Evolutionary conservation across 2,113 vertebrate species (phyloP), one percentile per base, ranked within the genome.

Genomic region (Terrapene triunguis): DNA sequence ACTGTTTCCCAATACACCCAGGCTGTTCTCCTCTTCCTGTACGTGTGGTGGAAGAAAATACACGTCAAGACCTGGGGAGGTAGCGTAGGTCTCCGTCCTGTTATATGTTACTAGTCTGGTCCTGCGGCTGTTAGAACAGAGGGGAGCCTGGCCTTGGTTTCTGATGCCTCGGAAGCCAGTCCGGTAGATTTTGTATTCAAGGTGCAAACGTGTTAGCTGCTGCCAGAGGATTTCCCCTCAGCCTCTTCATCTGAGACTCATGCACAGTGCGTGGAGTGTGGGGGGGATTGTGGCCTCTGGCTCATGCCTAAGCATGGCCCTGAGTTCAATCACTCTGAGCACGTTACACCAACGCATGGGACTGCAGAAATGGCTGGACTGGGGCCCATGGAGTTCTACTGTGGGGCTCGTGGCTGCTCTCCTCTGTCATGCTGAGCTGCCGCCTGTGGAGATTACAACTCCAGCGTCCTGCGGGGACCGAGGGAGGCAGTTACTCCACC

Each of bases 31-130:
- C 98, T 99, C 62, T 97, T 98, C 94, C 97, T 98, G 10, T 99
- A 99, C 2, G 98, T 99, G 93, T 95, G 98, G 96, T 99, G 99
- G 99, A 99, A 97, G 94, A 99, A 98, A 62, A 98, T 99, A 35
- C 97, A 99, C 5, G n/a, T 94, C 62, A 91, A 98, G 86, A 99
- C 99, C 6, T 99, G 99, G 99, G 98, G 96, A 98, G 99, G 99
- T 99, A 97, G 89, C 27, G 27, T n/a, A 24, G 7, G 1, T 19
- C 24, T 82, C 42, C 10, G 47, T 35, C 69, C 65, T 85, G 54
- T 95, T 55, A 27, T 5, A 27, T 1, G 53, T 6, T 50, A 6
- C 1, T 32, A 3, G 25, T 47, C 59, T 76, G 42, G 2, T 62
- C n/a, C 50, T 87, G 90, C 50, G 59, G 5, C 42, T 38, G 38